Conservation (phyloP, 2,888 invertebrate species). For the Vanessa cardui region DNA sequence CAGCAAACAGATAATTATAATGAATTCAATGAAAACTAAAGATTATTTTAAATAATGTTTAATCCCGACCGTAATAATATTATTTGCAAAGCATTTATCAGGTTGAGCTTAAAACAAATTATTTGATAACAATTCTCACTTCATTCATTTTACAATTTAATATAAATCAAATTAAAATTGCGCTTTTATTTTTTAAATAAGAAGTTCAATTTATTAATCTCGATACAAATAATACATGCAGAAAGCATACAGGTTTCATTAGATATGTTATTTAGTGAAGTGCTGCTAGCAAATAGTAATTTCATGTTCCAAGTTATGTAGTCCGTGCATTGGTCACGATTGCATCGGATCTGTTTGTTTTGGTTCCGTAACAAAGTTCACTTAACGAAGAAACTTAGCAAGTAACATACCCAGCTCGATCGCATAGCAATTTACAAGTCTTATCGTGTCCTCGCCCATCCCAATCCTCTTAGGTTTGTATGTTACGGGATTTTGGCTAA, state of each 20-base stretch:
- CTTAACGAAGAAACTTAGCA: slow-evolving; percentile 37
- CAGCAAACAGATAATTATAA: too few relatives aligned
- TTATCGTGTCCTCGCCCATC: slow-evolving; percentile 26
- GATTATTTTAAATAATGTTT: too few relatives aligned
- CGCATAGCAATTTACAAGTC: slow-evolving; percentile 41
- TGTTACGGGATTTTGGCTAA: neutral
- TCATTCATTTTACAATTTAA: too few relatives aligned
- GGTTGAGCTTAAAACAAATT: too few relatives aligned
- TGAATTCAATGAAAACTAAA: too few relatives aligned
- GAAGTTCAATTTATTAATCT: neutral
- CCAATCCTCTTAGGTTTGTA: slow-evolving; percentile 17
- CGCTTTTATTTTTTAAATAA: too few relatives aligned
- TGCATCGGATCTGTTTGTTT: slow-evolving; percentile 62
- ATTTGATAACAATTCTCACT: too few relatives aligned
- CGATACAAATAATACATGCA: neutral
- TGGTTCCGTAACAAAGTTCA: slow-evolving; percentile 59
- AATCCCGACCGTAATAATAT: too few relatives aligned
- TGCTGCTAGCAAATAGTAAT: slow-evolving; percentile 16
- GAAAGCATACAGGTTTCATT: too few relatives aligned
- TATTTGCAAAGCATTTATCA: too few relatives aligned
- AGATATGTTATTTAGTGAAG: neutral
- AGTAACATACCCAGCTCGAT: slow-evolving; percentile 36
- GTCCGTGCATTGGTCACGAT: slow-evolving; percentile 64
- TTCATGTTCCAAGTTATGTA: slow-evolving; percentile 40
- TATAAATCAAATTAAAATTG: too few relatives aligned